These are phyloP conservation scores for Danio tinwini DNA, from an alignment of 2,797 vertebrate species.

Conservation along the genomic window DNA sequence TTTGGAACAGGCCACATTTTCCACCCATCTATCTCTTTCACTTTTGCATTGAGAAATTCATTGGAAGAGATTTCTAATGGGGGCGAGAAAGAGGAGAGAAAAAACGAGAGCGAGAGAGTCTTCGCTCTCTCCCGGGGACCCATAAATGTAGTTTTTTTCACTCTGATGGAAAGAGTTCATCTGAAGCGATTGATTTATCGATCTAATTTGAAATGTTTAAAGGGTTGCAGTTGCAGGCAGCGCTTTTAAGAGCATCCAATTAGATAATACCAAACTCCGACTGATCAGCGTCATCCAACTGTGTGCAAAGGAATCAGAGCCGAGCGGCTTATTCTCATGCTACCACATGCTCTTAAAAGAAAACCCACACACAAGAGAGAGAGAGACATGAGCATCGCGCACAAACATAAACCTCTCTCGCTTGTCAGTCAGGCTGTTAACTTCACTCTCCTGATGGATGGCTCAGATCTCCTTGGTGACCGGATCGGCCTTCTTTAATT, in stretches of 20 bases:
- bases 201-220: conserved; percentile 76
- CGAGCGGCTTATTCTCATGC: conserved; percentile 20
- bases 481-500: conserved; percentile 67
- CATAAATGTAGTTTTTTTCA: conserved; percentile 69
- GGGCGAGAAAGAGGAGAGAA: conserved; percentile 13
- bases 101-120: conserved; percentile 29
- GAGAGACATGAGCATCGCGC: not conserved
- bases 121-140: conserved; percentile 63
- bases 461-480: conserved; percentile 60
- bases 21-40: conserved; percentile 31
- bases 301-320: conserved; percentile 24
- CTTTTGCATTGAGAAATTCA: conserved; percentile 48
- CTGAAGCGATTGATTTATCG: conserved; percentile 79
- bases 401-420: conserved; percentile 39
- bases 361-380: not conserved
- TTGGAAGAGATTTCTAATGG: conserved; percentile 41
- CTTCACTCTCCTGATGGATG: conserved; percentile 58
- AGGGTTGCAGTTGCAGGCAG: conserved; percentile 50
- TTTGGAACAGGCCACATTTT: conserved; percentile 40
- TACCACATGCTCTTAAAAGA: conserved; percentile 28
- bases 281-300: conserved; percentile 42
- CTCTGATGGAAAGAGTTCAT: conserved; percentile 72
- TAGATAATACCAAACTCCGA: conserved; percentile 60
- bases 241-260: conserved; percentile 61
- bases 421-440: conserved; percentile 54